Conservation (phyloP, 1,140 invertebrate species). For the Nebria ingens region DNA sequence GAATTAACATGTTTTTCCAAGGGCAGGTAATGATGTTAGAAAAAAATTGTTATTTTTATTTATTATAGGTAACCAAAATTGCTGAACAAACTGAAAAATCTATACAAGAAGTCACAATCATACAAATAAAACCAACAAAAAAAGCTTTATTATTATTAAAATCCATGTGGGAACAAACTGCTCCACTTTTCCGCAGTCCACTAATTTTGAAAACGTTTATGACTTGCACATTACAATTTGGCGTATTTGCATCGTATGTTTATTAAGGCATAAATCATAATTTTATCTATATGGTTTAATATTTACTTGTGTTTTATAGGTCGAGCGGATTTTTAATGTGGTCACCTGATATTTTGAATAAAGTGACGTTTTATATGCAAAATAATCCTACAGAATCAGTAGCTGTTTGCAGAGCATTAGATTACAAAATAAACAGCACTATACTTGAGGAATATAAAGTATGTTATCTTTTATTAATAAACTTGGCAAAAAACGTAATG, state of each 20-base stretch:
- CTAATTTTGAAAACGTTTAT: conserved; percentile 43
- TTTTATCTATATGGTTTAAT: conserved; percentile 9
- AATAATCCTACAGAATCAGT: conserved; percentile 16
- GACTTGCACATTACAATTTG: conserved; percentile 45
- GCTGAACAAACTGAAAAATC: background rate
- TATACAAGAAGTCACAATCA: background rate
- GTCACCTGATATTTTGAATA: conserved; percentile 44
- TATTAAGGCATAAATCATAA: background rate
- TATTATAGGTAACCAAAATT: background rate
- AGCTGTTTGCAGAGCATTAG: conserved; percentile 24
- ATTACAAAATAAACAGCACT: conserved; percentile 3
- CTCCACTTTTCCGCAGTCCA: conserved; percentile 39
- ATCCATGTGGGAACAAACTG: conserved; percentile 36
- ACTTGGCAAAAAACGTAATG: background rate
- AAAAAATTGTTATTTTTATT: background rate
- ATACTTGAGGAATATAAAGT: background rate
- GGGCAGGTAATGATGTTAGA: too few relatives aligned
- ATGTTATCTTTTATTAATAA: background rate
- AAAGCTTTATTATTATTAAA: conserved; percentile 19
- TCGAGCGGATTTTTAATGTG: conserved; percentile 42
- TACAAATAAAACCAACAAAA: background rate
- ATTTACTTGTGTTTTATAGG: conserved; percentile 27
- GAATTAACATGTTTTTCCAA: too few relatives aligned
- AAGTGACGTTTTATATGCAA: conserved; percentile 25
- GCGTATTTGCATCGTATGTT: conserved; percentile 37